Evolutionary conservation across 1,140 invertebrate genomes (phyloP), one percentile per base, ranked within the genome.

Genomic region (Apocrypta bakeri): DNA sequence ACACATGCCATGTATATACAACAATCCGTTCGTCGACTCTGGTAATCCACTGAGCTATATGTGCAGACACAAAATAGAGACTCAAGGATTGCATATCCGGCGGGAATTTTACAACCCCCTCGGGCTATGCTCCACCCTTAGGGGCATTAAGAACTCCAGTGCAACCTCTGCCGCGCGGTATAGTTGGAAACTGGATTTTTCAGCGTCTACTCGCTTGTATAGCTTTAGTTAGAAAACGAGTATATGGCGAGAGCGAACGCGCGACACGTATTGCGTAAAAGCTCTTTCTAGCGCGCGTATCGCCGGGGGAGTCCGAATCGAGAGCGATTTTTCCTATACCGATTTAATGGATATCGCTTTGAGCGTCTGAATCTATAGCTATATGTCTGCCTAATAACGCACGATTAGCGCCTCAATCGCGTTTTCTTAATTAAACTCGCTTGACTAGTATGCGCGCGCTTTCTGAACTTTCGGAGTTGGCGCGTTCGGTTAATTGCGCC

Each of bases 271-370:
- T 82, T 82, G 74, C 80, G 72, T 82, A 81, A 81, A 81, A 37
- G 61, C 33, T 37, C 69, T 56, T 6, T 2, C 48, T 14, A 42
- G 27, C 24, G 33, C 61, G 25, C 66, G 9, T 61, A 40, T 72
- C 68, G 69, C 48, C 66, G 33, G 77, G 31, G 42, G 40, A 80
- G 48, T 80, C 79, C 79, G 79, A 80, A 80, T 72, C 71, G 61
- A 74, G 79, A 63, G 25, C 27, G 42, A 79, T 72, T 72, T 79
- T 81, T 74, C 27, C 31, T n/a, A 8, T 3, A 9, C 25, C 71
- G 79, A 81, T 66, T 74, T 81, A 74, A 81, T 74, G 71, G 33
- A 80, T 37, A 37, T 72, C 79, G 69, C 68, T 79, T n/a, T 7
- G 3, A 37, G 33, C 33, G 63, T 27, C 21, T 64, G 11, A 11